These are phyloP conservation scores for Rosalia funebris DNA, from an alignment of 2,888 invertebrate genomes.

Conservation along the genomic window DNA sequence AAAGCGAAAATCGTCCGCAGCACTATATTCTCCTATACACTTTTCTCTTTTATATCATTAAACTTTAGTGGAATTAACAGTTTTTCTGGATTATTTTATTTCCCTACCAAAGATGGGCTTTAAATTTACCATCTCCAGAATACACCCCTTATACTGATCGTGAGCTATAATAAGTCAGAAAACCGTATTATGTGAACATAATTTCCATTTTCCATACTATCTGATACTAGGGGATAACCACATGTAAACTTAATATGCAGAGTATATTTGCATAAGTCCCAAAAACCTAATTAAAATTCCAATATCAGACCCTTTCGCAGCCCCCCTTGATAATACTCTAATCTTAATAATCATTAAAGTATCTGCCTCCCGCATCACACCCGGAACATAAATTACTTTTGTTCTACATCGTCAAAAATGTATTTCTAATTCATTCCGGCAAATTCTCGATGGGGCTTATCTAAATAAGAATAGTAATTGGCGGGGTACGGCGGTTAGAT, in stretches of 20 bases:
- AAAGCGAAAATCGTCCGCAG: too few species aligned
- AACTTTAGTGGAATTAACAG: too few species aligned
- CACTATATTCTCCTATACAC: too few species aligned
- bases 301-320: slow-evolving; percentile 17
- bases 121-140: too few species aligned
- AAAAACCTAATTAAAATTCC: slow-evolving; percentile 26
- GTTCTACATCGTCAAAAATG: slow-evolving; percentile 10
- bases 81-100: too few species aligned
- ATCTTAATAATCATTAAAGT: slow-evolving; percentile 20
- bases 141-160: too few species aligned
- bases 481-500: slow-evolving; percentile 43
- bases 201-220: slow-evolving; percentile 11
- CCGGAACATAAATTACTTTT: slow-evolving; percentile 15
- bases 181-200: not conserved
- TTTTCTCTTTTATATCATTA: too few species aligned
- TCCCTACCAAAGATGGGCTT: too few species aligned
- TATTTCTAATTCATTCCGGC: slow-evolving; percentile 29
- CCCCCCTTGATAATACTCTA: slow-evolving; percentile 8
- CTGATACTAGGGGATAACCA: slow-evolving; percentile 16
- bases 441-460: slow-evolving; percentile 37
- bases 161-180: too few species aligned
- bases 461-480: slow-evolving; percentile 53
- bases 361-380: slow-evolving; percentile 12
- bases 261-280: slow-evolving; percentile 25
- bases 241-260: slow-evolving; percentile 17